Conservation (phyloP, 2,888 invertebrate species). For the Morinoia aosen region DNA sequence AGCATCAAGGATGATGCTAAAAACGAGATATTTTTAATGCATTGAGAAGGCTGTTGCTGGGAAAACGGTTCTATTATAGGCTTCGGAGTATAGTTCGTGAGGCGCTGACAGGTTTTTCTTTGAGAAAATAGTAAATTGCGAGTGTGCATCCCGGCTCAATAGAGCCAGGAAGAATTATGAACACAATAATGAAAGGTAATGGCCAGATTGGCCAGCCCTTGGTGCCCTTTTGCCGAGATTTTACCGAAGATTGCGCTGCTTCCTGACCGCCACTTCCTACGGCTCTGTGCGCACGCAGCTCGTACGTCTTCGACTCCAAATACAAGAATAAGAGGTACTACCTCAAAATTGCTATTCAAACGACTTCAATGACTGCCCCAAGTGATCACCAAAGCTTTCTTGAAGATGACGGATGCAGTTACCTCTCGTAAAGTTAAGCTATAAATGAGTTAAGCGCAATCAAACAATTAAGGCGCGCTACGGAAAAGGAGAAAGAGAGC, state of each 20-base stretch:
- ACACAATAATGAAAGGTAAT: slow-evolving; percentile 47
- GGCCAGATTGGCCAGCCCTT: slow-evolving; percentile 23
- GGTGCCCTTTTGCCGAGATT: slow-evolving; percentile 40
- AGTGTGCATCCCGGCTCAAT: slow-evolving; percentile 46
- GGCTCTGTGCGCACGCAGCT: neutral
- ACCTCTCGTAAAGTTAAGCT: neutral
- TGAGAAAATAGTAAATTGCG: slow-evolving; percentile 32
- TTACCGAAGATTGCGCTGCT: neutral
- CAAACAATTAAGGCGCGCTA: neutral
- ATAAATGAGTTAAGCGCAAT: neutral
- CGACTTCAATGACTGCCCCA: neutral
- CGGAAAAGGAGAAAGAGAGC: neutral
- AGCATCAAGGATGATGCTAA: slow-evolving; percentile 1
- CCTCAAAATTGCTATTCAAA: slow-evolving; percentile 34
- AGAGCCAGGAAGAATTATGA: slow-evolving; percentile 50
- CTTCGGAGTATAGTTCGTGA: slow-evolving; percentile 16
- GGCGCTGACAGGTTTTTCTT: slow-evolving; percentile 22
- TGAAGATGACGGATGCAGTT: neutral
- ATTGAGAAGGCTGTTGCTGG: neutral
- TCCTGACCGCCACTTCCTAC: slow-evolving; percentile 32
- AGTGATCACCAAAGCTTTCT: neutral
- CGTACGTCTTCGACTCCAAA: neutral
- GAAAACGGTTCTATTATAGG: slow-evolving; percentile 30
- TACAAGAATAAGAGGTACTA: slow-evolving; percentile 30
- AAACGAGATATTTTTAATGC: neutral